These are phyloP conservation scores for Troilus luridus DNA, from an alignment of 2,888 invertebrate genomes.

Conservation along the genomic window DNA sequence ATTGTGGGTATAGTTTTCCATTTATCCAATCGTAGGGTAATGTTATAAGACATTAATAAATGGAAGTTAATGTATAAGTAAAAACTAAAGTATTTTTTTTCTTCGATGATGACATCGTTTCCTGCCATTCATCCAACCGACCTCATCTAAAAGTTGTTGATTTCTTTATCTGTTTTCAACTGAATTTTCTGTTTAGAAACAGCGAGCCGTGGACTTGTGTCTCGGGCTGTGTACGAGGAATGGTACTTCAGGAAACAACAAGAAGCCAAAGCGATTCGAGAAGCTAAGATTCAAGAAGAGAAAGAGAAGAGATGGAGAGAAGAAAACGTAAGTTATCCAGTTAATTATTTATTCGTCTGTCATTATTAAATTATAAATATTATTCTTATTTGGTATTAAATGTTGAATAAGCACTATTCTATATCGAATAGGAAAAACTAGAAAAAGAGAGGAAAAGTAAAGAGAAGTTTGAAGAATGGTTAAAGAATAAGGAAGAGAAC, in stretches of 20 bases:
- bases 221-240: slow-evolving; percentile 66
- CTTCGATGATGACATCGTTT: no score
- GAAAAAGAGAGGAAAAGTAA: slow-evolving; percentile 63
- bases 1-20: no score
- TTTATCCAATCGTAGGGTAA: no score
- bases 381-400: background rate
- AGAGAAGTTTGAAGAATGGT: slow-evolving; percentile 64
- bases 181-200: slow-evolving; percentile 22
- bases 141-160: no score
- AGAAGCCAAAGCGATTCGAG: slow-evolving; percentile 61
- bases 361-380: no score
- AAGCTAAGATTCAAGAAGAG: slow-evolving; percentile 59
- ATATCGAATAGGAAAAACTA: slow-evolving; percentile 60
- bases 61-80: no score
- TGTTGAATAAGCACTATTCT: background rate
- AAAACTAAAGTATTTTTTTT: no score
- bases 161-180: no score
- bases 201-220: slow-evolving; percentile 63
- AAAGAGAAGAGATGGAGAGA: slow-evolving; percentile 62
- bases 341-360: no score
- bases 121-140: no score
- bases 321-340: slow-evolving; percentile 61
- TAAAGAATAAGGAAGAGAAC: slow-evolving; percentile 63
- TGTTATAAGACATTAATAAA: no score
- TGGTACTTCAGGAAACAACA: slow-evolving; percentile 66